Evolutionary conservation across 2,797 vertebrate species (phyloP).

Genomic region (Microcaecilia unicolor): DNA sequence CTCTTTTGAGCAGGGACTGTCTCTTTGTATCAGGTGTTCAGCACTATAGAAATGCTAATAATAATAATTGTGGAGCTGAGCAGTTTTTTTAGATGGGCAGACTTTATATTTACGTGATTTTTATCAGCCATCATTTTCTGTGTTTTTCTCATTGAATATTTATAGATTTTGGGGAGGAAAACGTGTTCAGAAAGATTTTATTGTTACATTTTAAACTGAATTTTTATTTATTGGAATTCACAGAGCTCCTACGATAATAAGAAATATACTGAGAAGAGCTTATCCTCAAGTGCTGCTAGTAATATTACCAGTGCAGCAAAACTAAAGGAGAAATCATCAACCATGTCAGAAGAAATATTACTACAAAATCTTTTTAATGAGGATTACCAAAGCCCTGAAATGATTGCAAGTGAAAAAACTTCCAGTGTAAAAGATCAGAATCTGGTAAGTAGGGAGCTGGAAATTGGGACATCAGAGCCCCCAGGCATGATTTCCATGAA

Average conservation of each 20-base stretch:
- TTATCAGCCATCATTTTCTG: too few species aligned
- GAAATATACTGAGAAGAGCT: slow-evolving; percentile 22
- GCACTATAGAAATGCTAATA: too few species aligned
- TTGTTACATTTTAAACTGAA: too few species aligned
- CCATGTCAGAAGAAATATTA: slow-evolving; percentile 3
- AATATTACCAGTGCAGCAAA: neutral
- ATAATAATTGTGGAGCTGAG: too few species aligned
- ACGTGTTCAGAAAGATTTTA: too few species aligned
- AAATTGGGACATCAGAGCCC: slow-evolving; percentile 4
- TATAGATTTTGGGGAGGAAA: too few species aligned
- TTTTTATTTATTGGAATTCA: slow-evolving; percentile 21
- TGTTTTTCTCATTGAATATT: too few species aligned
- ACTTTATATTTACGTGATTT: too few species aligned
- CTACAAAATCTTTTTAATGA: slow-evolving; percentile 1
- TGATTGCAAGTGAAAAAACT: neutral
- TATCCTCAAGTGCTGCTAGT: slow-evolving; percentile 3
- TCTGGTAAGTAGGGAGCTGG: slow-evolving; percentile 10
- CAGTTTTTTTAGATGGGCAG: too few species aligned
- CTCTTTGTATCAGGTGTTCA: too few species aligned
- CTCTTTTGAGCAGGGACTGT: too few species aligned
- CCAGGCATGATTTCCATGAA: slow-evolving; percentile 15
- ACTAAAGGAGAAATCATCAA: slow-evolving; percentile 1
- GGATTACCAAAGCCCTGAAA: neutral
- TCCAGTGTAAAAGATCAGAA: slow-evolving; percentile 10
- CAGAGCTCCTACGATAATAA: slow-evolving; percentile 12